Conservation (phyloP, 2,888 invertebrate species). For the Drosophila yooni region DNA sequence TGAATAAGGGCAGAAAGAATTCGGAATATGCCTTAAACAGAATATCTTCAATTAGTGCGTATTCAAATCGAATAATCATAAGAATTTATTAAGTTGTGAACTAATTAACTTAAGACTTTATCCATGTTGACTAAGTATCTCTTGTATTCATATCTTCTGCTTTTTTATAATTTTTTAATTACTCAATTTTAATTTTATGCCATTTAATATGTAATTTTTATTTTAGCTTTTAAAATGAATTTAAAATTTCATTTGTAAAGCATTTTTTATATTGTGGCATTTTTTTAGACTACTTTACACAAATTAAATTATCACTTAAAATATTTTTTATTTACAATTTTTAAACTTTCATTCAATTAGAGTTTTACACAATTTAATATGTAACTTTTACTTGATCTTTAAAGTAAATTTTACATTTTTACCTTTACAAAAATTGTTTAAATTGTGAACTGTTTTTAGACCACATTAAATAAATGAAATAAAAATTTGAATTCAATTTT, state of each 20-base stretch:
- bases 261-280: no score
- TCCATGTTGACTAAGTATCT: not conserved
- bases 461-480: not conserved
- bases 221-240: no score
- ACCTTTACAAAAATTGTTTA: not conserved
- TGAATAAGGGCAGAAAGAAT: not conserved
- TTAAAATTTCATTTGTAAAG: no score
- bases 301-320: no score
- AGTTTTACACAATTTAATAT: not conserved
- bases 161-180: not conserved
- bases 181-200: no score
- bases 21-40: rapidly evolving
- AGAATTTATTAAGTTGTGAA: not conserved
- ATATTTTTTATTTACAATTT: not conserved
- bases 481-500: rapidly evolving
- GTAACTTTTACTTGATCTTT: rapidly evolving
- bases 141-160: not conserved
- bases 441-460: not conserved
- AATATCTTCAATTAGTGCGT: not conserved
- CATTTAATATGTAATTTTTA: no score
- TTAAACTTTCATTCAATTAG: not conserved
- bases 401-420: not conserved
- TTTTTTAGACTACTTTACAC: no score
- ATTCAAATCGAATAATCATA: not conserved
- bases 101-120: not conserved